Percentiles rank a stretch among this genome's conserved stretches.
Evolutionary conservation across 2,888 invertebrate species (phyloP).

Genomic region (Parnassius mnemosyne): DNA sequence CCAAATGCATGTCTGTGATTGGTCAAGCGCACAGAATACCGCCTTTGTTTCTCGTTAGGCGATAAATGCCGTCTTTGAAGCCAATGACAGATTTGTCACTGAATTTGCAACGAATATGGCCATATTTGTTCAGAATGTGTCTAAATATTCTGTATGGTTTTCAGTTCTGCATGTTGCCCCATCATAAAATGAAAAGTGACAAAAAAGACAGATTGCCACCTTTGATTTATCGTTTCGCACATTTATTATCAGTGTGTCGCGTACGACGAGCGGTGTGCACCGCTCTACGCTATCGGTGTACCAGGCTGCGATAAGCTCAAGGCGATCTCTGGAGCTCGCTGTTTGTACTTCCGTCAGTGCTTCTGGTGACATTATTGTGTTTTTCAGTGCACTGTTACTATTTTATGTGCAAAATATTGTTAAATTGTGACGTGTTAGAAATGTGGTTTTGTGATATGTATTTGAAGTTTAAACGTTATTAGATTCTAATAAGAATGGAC

Average conservation of each 20-base stretch:
- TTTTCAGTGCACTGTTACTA: not conserved
- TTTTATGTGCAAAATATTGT: not conserved
- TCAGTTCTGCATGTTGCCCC: too few relatives aligned
- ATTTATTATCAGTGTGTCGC: conserved; percentile 28
- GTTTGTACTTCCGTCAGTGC: conserved; percentile 15
- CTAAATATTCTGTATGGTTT: too few relatives aligned
- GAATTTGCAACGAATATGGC: too few relatives aligned
- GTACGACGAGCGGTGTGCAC: conserved; percentile 35
- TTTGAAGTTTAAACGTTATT: not conserved
- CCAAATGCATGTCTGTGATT: too few relatives aligned
- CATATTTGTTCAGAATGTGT: too few relatives aligned
- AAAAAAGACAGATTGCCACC: too few relatives aligned
- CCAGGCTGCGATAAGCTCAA: conserved; percentile 18
- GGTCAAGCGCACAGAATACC: too few relatives aligned
- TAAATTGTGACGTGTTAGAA: not conserved
- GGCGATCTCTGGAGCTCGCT: conserved; percentile 11
- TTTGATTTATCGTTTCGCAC: conserved; percentile 49
- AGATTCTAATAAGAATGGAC: conserved; percentile 10
- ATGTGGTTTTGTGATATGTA: not conserved
- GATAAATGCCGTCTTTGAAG: too few relatives aligned
- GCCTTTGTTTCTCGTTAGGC: too few relatives aligned
- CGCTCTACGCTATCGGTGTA: conserved; percentile 34
- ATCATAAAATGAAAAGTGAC: too few relatives aligned
- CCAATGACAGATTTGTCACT: too few relatives aligned
- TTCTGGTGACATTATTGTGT: conserved; percentile 8